Evolutionary conservation across 2,113 vertebrate genomes (phyloP).

Genomic region (Phyllostomus hastatus): DNA sequence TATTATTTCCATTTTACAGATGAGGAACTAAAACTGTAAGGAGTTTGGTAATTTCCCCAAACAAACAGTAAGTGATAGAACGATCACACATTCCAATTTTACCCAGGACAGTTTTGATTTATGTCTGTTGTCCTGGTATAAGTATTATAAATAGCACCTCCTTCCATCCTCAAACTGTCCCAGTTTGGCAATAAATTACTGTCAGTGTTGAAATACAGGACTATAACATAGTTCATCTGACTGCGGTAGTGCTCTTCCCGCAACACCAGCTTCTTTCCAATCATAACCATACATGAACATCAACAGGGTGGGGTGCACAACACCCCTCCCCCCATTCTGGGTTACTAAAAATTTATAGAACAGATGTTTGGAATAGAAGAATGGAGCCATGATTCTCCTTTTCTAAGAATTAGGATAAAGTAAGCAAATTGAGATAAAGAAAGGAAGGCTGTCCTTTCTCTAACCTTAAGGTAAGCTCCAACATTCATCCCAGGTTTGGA

Average conservation of each 20-base stretch:
- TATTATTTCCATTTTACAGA: background rate
- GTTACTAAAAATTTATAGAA: background rate
- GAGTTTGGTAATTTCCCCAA: background rate
- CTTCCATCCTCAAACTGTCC: background rate
- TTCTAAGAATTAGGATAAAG: slow-evolving; percentile 36
- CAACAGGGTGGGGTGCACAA: rapidly evolving
- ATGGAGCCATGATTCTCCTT: background rate
- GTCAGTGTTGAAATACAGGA: background rate
- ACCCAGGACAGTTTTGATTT: background rate
- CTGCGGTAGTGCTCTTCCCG: background rate
- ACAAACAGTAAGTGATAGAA: background rate
- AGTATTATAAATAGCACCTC: background rate
- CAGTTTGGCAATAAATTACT: background rate
- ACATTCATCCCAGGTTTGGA: slow-evolving; percentile 36
- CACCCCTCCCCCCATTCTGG: background rate
- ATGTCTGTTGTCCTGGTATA: background rate
- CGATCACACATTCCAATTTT: background rate
- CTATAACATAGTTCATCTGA: background rate
- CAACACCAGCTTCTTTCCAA: background rate
- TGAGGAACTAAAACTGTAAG: background rate
- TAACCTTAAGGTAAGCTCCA: slow-evolving; percentile 42
- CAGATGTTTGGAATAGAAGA: background rate
- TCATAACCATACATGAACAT: background rate
- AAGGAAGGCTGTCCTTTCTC: slow-evolving; percentile 15
- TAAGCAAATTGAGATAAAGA: slow-evolving; percentile 27